A percentile compares a stretch with the other conserved stretches of the same genome.
Conservation (phyloP, 2,797 vertebrate genomes). For the Sternotherus odoratus region DNA sequence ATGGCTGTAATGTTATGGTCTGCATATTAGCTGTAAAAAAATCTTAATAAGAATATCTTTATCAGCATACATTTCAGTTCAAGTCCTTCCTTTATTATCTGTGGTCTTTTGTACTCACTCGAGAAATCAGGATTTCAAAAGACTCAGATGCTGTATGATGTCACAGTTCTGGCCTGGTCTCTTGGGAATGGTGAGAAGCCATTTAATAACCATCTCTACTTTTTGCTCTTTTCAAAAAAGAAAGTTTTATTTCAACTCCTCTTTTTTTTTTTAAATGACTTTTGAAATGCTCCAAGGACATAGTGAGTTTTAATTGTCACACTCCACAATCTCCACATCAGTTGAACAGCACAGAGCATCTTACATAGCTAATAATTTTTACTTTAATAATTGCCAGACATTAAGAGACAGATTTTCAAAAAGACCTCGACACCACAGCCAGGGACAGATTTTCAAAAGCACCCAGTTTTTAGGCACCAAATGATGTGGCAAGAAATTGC, state of each 20-base stretch:
- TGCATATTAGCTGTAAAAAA: background rate
- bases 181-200: background rate
- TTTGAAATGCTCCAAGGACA: background rate
- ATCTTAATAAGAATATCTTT: background rate
- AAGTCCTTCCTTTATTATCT: background rate
- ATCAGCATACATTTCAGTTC: background rate
- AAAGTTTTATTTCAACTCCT: background rate
- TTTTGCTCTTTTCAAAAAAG: background rate
- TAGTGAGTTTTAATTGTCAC: background rate
- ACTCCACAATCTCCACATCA: background rate
- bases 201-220: background rate
- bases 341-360: background rate
- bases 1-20: background rate
- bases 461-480: background rate
- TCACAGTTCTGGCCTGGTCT: background rate
- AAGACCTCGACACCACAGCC: background rate
- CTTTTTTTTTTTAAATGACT: background rate
- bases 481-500: background rate
- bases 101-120: background rate
- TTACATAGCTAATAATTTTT: background rate
- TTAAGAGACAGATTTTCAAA: background rate
- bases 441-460: background rate
- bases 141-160: background rate
- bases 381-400: background rate
- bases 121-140: conserved; percentile 37